Evolutionary conservation across 1,140 invertebrate species (phyloP).

Genomic region (Dendroctonus valens): DNA sequence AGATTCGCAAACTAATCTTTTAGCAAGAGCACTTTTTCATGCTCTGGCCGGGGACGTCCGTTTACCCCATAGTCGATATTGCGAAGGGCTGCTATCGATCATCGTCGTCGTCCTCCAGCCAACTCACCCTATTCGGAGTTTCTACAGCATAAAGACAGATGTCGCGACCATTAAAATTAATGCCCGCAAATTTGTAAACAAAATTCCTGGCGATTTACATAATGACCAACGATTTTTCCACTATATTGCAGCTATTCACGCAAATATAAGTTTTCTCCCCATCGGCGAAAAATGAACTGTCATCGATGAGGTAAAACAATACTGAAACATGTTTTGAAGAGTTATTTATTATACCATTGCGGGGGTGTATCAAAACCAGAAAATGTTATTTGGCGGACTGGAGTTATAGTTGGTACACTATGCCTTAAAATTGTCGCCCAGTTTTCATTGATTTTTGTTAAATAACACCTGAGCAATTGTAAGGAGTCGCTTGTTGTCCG

Average conservation of each 20-base stretch:
- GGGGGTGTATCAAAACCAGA: no score
- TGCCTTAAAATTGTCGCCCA: no score
- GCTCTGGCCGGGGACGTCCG: conserved; percentile 11
- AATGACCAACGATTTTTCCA: conserved; percentile 40
- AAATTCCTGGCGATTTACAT: conserved; percentile 41
- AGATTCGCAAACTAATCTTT: conserved; percentile 22
- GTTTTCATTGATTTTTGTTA: no score
- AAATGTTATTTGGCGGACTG: no score
- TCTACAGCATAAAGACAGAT: conserved; percentile 39
- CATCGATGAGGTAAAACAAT: conserved; percentile 4
- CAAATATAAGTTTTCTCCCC: conserved; percentile 36
- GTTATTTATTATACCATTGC: neutral
- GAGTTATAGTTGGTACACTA: no score
- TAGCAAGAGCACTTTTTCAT: conserved; percentile 35
- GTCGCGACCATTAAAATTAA: conserved; percentile 42
- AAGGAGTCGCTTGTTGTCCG: no score
- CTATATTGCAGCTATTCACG: conserved; percentile 36
- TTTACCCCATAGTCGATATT: conserved; percentile 19
- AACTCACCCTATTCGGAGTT: conserved; percentile 32
- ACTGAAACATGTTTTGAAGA: neutral
- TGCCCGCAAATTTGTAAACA: conserved; percentile 39
- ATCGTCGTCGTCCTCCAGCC: conserved; percentile 5
- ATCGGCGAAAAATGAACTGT: conserved; percentile 29
- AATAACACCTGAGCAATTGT: no score
- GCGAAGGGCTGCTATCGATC: conserved; percentile 19